Base-by-base conservation (phyloP, 2,888 invertebrate species). In the Parelbella ahira region DNA sequence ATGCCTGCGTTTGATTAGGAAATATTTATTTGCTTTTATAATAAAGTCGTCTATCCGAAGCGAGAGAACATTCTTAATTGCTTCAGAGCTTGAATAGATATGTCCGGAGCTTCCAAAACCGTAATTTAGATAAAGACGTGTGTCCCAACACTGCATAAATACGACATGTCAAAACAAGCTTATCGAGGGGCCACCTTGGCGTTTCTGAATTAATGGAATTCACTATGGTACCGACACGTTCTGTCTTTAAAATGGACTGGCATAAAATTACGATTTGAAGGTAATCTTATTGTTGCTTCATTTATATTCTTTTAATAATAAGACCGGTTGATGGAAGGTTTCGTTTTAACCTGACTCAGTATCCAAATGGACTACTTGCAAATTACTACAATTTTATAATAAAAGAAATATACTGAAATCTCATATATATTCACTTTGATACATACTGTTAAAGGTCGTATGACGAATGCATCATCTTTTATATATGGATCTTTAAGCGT, bases 41-140 rank as follows among this genome's bases (percentile, higher is more conserved):
- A 58, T 55, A 48, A 54, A 56, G 54, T 47, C 37, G 48, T 57
- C 46, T 46, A 41, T 50, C 21, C 44, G 39, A 44, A 52, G 44
- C 48, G 41, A 52, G 49, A 45, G 44, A 58, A 60, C 62, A 61
- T 61, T 65, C 68, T 66, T 76, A 77, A 79, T 78, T 72, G 73
- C 70, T 62, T 56, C 51, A 58, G 59, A 56, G 54, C 57, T 56
- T 50, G 50, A 59, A 69, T 68, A 73, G 77, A 78, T 70, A 72
- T 66, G 64, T 68, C 58, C 51, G 63, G 64, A 65, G 82, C 83
- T 81, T 71, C 83, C 81, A 82, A 78, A 68, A 67, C 63, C 60
- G 76, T 78, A 68, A 80, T 84, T 83, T 78, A 84, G 86, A 83
- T 86, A 82, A 83, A 62, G 63, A 58, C 60, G 68, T 67, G 67